These are phyloP conservation scores for Rhynchonema sp. DNA, from an alignment of 2,888 invertebrate species.

Conservation along the genomic window DNA sequence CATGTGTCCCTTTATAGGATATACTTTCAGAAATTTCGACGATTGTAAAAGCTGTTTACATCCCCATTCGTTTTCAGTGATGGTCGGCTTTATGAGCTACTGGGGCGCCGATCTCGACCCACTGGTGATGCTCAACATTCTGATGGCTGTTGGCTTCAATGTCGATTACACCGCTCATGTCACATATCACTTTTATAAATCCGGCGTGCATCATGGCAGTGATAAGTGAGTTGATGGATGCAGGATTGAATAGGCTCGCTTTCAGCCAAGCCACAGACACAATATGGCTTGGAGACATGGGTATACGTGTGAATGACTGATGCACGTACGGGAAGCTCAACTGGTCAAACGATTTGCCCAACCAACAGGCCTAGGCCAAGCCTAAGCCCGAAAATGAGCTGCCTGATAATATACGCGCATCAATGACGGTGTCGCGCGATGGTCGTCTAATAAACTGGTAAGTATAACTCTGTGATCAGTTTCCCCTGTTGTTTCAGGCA, in stretches of 20 bases:
- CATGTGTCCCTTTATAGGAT: no score
- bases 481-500: slow-evolving; percentile 11
- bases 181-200: neutral
- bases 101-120: slow-evolving; percentile 26
- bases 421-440: no score
- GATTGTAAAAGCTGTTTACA: no score
- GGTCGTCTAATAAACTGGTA: no score
- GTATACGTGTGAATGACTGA: neutral
- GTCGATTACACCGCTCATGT: neutral
- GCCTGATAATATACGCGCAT: no score
- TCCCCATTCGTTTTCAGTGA: no score
- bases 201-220: neutral
- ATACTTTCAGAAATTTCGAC: no score
- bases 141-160: slow-evolving; percentile 1
- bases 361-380: no score
- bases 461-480: no score
- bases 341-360: neutral
- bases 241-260: no score
- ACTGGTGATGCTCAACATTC: slow-evolving; percentile 19
- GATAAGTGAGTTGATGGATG: neutral
- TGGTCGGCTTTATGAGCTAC: slow-evolving; percentile 21
- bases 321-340: neutral
- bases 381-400: no score
- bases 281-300: neutral
- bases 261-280: no score